A percentile compares a stretch with the other conserved stretches of the same genome.
phyloP scores from a whole-genome alignment of 1,140 invertebrate species.

The Lethrus apterus region DNA sequence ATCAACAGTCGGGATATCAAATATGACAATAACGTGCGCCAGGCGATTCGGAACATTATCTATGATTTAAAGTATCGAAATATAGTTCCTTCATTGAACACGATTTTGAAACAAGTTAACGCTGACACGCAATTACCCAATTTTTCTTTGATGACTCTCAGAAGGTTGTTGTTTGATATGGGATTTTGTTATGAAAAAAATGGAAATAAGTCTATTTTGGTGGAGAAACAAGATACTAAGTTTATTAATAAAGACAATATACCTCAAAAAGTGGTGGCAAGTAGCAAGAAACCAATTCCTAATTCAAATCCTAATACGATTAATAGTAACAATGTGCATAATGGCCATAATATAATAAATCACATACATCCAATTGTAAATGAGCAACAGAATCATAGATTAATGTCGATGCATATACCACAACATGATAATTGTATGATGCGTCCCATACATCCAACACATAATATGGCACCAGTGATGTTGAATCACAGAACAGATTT shows the following conservation, averaged over 20 bases:
- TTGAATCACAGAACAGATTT: constrained; percentile 18
- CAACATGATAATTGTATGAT: constrained; percentile 15
- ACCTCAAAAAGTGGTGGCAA: background rate
- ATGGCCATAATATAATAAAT: background rate
- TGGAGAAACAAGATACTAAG: constrained; percentile 24
- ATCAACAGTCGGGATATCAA: constrained; percentile 36
- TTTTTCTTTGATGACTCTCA: constrained; percentile 36
- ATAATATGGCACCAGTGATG: constrained; percentile 19
- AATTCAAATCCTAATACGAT: background rate
- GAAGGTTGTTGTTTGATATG: constrained; percentile 35
- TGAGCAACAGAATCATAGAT: constrained; percentile 3
- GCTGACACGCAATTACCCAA: constrained; percentile 26
- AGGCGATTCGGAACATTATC: constrained; percentile 31
- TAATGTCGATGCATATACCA: constrained; percentile 13
- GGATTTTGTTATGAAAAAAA: constrained; percentile 36
- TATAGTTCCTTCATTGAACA: constrained; percentile 31
- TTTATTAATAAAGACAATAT: background rate
- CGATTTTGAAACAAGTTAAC: constrained; percentile 35
- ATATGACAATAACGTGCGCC: constrained; percentile 31
- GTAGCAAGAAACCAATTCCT: background rate
- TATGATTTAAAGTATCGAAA: constrained; percentile 34
- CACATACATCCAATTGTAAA: constrained; percentile 8
- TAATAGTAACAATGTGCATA: background rate
- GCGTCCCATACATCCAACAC: background rate
- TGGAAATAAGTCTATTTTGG: constrained; percentile 33